phyloP scores from a whole-genome alignment of 2,888 invertebrate species.

The Cephus sareptanus region DNA sequence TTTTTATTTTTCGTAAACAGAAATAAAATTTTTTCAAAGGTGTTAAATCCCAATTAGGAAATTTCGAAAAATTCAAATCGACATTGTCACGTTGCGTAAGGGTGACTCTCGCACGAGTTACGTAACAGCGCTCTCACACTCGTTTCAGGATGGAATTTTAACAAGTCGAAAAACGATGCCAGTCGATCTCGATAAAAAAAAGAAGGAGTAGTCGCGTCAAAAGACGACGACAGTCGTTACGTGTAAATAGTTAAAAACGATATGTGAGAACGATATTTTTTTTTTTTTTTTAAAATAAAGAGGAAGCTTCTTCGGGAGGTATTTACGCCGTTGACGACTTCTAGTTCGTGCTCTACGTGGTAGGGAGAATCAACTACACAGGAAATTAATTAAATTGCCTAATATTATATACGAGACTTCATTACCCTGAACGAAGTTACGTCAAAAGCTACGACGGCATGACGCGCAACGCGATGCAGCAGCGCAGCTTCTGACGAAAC shows the following conservation, averaged over 20 bases:
- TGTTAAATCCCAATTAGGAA: neutral
- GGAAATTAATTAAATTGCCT: neutral
- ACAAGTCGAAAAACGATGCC: neutral
- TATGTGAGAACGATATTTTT: slow-evolving; percentile 20
- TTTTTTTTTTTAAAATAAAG: slow-evolving; percentile 12
- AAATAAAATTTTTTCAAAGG: neutral
- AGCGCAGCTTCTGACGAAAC: slow-evolving; percentile 40
- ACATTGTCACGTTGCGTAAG: neutral
- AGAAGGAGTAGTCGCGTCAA: neutral
- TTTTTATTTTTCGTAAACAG: neutral
- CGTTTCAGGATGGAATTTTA: neutral
- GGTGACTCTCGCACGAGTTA: neutral
- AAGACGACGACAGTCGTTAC: neutral
- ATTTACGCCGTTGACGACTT: neutral
- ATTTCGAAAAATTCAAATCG: neutral
- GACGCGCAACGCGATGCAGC: slow-evolving; percentile 39
- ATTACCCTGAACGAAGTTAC: slow-evolving; percentile 39
- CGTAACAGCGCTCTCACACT: neutral
- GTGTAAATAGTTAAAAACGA: slow-evolving; percentile 2
- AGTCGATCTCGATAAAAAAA: slow-evolving; percentile 10
- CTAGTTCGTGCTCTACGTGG: neutral
- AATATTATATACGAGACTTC: slow-evolving; percentile 7
- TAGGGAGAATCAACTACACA: neutral
- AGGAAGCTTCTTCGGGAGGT: neutral
- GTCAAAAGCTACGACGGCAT: slow-evolving; percentile 33